A percentile compares a stretch with the other conserved stretches of the same genome.
Evolutionary conservation across 92 coral and sea anemone genomes (phyloP).

Genomic region (Blastomussa wellsi): DNA sequence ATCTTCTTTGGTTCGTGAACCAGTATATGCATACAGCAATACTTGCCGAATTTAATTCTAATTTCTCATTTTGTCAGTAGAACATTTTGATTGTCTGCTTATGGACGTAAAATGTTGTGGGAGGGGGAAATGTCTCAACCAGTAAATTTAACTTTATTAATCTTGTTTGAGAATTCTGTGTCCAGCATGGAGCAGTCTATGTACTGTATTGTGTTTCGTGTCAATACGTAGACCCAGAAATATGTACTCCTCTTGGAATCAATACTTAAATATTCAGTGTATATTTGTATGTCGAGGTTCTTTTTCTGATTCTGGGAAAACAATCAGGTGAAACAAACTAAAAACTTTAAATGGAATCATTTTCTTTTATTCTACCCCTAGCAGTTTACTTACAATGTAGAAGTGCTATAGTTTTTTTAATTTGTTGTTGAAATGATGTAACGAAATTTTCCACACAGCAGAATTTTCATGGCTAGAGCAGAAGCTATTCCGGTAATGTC

Average conservation of each 20-base stretch:
- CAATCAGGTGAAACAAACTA: not conserved
- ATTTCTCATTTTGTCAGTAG: not conserved
- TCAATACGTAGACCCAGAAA: not conserved
- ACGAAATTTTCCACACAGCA: not conserved
- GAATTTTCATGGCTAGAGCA: not conserved
- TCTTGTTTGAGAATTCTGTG: slow-evolving; percentile 3
- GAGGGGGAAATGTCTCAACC: not conserved
- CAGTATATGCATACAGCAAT: not conserved
- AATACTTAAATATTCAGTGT: not conserved
- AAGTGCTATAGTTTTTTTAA: not conserved
- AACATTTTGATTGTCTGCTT: not conserved
- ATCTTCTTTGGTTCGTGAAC: not conserved
- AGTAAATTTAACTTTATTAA: not conserved
- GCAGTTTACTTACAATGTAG: not conserved
- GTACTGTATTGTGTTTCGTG: not conserved
- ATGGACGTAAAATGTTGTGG: not conserved
- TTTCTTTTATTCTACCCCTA: not conserved
- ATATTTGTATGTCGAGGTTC: not conserved
- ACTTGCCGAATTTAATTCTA: not conserved
- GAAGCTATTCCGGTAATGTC: not conserved
- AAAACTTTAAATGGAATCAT: not conserved
- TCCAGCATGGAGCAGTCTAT: not conserved
- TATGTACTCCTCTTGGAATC: not conserved
- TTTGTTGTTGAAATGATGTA: not conserved
- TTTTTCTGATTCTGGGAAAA: not conserved